phyloP scores from a whole-genome alignment of 1,140 invertebrate genomes.

The Campoletis sonorensis region DNA sequence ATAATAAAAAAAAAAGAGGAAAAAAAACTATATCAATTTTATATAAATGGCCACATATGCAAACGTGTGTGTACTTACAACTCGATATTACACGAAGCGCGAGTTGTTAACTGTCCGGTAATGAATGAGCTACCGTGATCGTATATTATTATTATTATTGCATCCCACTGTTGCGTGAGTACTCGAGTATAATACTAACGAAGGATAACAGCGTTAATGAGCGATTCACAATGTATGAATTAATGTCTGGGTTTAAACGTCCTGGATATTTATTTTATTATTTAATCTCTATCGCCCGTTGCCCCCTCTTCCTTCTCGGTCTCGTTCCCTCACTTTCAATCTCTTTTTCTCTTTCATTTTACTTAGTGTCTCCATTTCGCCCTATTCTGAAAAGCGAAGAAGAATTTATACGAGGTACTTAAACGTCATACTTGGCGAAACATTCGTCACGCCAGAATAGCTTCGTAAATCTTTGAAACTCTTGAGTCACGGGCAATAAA shows the following conservation, averaged over 20 bases:
- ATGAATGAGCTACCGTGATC: slow-evolving; percentile 30
- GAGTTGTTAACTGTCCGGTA: slow-evolving; percentile 31
- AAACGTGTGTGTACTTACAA: neutral
- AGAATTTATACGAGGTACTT: slow-evolving; percentile 26
- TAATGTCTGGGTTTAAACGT: slow-evolving; percentile 25
- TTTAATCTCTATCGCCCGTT: neutral
- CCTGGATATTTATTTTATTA: slow-evolving; percentile 13
- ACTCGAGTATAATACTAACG: too few species aligned
- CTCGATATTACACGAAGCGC: slow-evolving; percentile 8
- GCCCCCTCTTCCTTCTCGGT: slow-evolving; percentile 1
- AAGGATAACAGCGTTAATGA: slow-evolving; percentile 38
- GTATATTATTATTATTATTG: slow-evolving; percentile 35
- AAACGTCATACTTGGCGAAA: neutral
- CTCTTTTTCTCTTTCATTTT: too few species aligned
- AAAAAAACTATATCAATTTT: too few species aligned
- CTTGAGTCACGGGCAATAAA: neutral
- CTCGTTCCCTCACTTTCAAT: neutral
- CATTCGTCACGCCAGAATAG: slow-evolving; percentile 27
- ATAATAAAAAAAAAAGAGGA: too few species aligned
- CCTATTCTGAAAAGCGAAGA: neutral
- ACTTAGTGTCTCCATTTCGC: too few species aligned
- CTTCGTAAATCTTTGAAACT: slow-evolving; percentile 25
- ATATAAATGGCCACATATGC: neutral
- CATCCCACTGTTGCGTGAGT: slow-evolving; percentile 17
- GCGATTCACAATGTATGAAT: slow-evolving; percentile 38